A percentile compares a stretch with the other conserved stretches of the same genome.
Evolutionary conservation across 1,140 invertebrate species (phyloP).

Genomic region (Leucophenga varia): DNA sequence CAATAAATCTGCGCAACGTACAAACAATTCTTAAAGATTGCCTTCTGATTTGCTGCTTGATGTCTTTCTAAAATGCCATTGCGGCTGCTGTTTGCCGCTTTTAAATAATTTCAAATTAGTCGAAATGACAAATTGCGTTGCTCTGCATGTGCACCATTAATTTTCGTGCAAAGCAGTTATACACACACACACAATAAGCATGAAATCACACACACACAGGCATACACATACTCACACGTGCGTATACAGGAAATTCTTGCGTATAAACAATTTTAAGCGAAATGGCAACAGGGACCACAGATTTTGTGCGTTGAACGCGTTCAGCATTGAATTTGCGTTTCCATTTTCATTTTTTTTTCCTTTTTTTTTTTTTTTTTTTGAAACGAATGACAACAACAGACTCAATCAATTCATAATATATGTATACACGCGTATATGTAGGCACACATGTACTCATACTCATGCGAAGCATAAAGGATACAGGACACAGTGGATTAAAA

Average conservation of each 20-base stretch:
- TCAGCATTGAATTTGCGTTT: neutral
- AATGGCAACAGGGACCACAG: slow-evolving; percentile 23
- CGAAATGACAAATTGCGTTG: slow-evolving; percentile 46
- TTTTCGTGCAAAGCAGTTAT: slow-evolving; percentile 20
- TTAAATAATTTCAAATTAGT: slow-evolving; percentile 50
- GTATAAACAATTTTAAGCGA: too few relatives aligned
- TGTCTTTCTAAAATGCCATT: too few relatives aligned
- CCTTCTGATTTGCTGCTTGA: too few relatives aligned
- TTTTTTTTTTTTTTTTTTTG: too few relatives aligned
- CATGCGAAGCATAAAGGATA: too few relatives aligned
- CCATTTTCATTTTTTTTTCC: too few relatives aligned
- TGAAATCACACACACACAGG: slow-evolving; percentile 8
- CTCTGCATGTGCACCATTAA: slow-evolving; percentile 46
- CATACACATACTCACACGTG: slow-evolving; percentile 30
- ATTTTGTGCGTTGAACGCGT: slow-evolving; percentile 33
- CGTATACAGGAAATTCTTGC: too few relatives aligned
- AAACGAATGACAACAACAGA: slow-evolving; percentile 46
- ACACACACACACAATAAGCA: slow-evolving; percentile 16
- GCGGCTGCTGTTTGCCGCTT: slow-evolving; percentile 27
- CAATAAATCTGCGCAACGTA: too few relatives aligned
- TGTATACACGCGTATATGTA: slow-evolving; percentile 7
- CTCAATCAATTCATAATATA: slow-evolving; percentile 37
- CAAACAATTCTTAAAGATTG: too few relatives aligned
- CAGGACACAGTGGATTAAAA: too few relatives aligned
- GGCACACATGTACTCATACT: too few relatives aligned